Base-by-base conservation (phyloP, 2,113 vertebrate species). In the Trachemys scripta region DNA sequence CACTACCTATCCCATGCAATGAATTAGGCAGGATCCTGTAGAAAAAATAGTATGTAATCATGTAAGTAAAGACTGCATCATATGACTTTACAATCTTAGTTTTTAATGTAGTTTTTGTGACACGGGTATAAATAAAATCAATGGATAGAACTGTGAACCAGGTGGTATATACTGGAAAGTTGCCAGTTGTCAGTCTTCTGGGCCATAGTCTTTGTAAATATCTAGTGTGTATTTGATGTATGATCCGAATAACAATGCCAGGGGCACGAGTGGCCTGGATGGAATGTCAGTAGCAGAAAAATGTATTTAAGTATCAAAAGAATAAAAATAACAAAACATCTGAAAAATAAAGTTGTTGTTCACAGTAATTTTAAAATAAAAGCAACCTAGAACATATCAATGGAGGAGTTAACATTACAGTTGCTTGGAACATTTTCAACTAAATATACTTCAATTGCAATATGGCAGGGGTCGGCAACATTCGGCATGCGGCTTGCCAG, bases 101-200 rank as follows among this genome's bases (percentile, higher is more conserved):
- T 69, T 65, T 69, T n/a, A 69, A n/a, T n/a, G 62, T 69, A 69
- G 29, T 35, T 10, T 17, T 69, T 69, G 57, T 62, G 57, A 69
- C 9, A 35, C 31, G 10, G 2, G 17, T 69, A n/a, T 38, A n/a
- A n/a, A 69, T 69, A 38, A 19, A 38, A 69, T 69, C 17, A 69
- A n/a, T 69, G 35, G 35, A 9, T 19, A 69, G 91, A 96, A 38
- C 80, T 92, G 69, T 84, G 92, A 96, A 96, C 90, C 80, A 93
- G 93, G 92, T 95, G 76, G 88, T 95, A 53, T 45, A 89, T 84
- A 19, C 78, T 90, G 92, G 92, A 93, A 95, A 49, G 83, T 95
- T 96, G 96, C 88, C 95, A 97, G 90, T 93, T 50, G 50, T 13
- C 76, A 87, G 29, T 69, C 14, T 97, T 96, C 24, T 78, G 80